These are phyloP conservation scores for Palythoa grandis DNA, from an alignment of 92 coral and sea anemone genomes.

Conservation along the genomic window DNA sequence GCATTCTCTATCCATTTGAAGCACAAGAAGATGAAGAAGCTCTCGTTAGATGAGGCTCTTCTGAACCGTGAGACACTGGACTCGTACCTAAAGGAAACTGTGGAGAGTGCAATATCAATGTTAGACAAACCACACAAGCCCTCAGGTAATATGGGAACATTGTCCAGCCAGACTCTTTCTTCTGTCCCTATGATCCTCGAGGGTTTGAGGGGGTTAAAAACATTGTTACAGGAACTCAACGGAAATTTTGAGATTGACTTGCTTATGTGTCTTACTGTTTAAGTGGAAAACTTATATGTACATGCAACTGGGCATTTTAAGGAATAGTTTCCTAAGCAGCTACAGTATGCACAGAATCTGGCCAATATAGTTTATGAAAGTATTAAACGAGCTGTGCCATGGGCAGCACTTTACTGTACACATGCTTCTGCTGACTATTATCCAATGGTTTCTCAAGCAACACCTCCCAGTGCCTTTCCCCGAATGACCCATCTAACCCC, in stretches of 20 bases:
- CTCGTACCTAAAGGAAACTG: too few species aligned
- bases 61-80: too few species aligned
- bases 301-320: too few species aligned
- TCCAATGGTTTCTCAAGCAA: slow-evolving; percentile 54
- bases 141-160: slow-evolving; percentile 37
- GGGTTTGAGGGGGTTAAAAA: slow-evolving; percentile 45
- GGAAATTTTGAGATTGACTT: slow-evolving; percentile 35
- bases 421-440: slow-evolving; percentile 41
- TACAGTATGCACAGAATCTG: too few species aligned
- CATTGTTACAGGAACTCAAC: slow-evolving; percentile 47
- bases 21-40: too few species aligned
- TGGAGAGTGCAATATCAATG: slow-evolving; percentile 40
- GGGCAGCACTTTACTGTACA: slow-evolving; percentile 52
- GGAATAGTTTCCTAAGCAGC: too few species aligned
- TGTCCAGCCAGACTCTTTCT: slow-evolving; percentile 40
- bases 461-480: slow-evolving; percentile 49
- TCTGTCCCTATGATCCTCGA: slow-evolving; percentile 57
- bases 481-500: slow-evolving; percentile 20
- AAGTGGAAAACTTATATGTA: background rate
- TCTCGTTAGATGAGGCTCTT: too few species aligned
- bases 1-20: too few species aligned
- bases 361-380: slow-evolving; percentile 16
- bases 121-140: slow-evolving; percentile 53
- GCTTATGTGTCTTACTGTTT: background rate
- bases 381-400: slow-evolving; percentile 41